Evolutionary conservation across 2,888 invertebrate species (phyloP), one percentile per base, ranked within the genome.

Genomic region (Dione vanillae): DNA sequence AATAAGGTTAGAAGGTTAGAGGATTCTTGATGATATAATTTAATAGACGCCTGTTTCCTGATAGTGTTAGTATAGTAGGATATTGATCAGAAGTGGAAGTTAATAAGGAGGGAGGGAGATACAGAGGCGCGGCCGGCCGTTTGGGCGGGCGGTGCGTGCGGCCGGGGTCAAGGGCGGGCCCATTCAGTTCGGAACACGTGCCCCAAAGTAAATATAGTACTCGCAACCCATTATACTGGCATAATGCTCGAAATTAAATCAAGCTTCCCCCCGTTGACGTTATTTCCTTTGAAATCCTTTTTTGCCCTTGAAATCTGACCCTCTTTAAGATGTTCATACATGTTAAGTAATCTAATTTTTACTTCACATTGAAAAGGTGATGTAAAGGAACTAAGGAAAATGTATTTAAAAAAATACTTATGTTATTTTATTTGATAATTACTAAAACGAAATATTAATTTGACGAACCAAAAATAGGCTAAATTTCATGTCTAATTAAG

Each of bases 141-240:
- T 88, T 84, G 85, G 85, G 83, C 82, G 83, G 83, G 83, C 80
- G 82, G 82, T 87, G 89, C 87, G 88, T 87, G 87, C 84, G 86
- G 83, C 81, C 83, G 85, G 86, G 92, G 92, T 92, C 92, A 92
- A 91, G 92, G 93, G 79, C 89, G 91, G 89, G 85, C 90, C 88
- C 92, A 93, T 93, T 93, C 90, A 93, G 82, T 80, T 85, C 85
- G 78, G 85, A 88, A 87, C 92, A 92, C 92, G 92, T 92, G 92
- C 87, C 89, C 84, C 83, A 89, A 91, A 90, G 91, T 92, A 92
- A 92, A 92, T 91, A 92, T 91, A 90, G 90, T 90, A 90, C 87
- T 84, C 81, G 81, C 81, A 82, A 79, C 37, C 79, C 78, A 86
- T 89, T 88, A 88, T 88, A 85, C 84, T 83, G 80, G 79, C 80